These are phyloP conservation scores for Aplochiton taeniatus DNA, from an alignment of 2,797 vertebrate genomes.

Conservation along the genomic window DNA sequence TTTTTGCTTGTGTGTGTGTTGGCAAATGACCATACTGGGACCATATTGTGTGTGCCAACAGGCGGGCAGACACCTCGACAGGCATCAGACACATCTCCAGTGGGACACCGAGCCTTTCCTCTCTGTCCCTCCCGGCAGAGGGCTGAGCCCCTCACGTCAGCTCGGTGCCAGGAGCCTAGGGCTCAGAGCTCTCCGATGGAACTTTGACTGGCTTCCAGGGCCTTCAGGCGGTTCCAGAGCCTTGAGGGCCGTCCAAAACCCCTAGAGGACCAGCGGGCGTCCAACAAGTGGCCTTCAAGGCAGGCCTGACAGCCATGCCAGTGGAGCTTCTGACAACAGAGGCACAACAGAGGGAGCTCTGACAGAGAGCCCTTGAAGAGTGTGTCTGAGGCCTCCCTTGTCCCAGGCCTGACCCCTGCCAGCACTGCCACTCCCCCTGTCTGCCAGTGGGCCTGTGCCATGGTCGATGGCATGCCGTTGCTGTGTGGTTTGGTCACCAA, in stretches of 20 bases:
- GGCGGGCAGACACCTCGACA: constrained; percentile 46
- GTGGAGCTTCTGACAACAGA: constrained; percentile 44
- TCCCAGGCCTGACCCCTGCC: constrained; percentile 10
- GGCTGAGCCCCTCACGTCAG: constrained; percentile 33
- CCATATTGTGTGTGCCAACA: constrained; percentile 25
- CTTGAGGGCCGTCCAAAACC: constrained; percentile 46
- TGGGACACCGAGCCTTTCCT: constrained; percentile 43
- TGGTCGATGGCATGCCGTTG: constrained; percentile 4
- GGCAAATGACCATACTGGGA: background rate
- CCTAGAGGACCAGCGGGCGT: constrained; percentile 47
- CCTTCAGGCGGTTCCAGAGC: constrained; percentile 21
- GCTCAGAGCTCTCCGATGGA: constrained; percentile 55
- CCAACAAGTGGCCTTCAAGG: constrained; percentile 54
- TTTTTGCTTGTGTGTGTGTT: background rate
- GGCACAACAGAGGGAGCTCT: constrained; percentile 28
- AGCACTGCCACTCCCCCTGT: constrained; percentile 3
- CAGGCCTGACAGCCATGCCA: constrained; percentile 27
- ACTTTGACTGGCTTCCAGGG: constrained; percentile 53
- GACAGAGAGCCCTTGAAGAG: constrained; percentile 44
- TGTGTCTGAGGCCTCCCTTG: constrained; percentile 17
- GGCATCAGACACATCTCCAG: constrained; percentile 57
- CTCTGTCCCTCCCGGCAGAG: constrained; percentile 51
- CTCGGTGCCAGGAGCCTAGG: constrained; percentile 41
- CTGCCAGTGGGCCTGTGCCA: constrained; percentile 21
- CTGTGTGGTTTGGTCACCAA: constrained; percentile 13